These are phyloP conservation scores for Criorhina ranunculi DNA, from an alignment of 2,888 invertebrate genomes.

Conservation along the genomic window DNA sequence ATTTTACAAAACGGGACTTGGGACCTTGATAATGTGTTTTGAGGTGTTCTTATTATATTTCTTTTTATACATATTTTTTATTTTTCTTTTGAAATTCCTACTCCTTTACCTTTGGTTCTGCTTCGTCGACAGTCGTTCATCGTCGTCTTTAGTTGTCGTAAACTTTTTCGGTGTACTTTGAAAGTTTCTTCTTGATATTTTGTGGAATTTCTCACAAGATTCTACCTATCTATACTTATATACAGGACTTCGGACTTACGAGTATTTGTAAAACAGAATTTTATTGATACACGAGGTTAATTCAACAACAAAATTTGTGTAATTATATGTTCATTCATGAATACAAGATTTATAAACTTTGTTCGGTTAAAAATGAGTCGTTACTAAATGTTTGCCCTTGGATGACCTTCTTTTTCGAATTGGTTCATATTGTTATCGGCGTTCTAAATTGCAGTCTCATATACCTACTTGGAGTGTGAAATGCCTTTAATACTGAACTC, in stretches of 20 bases:
- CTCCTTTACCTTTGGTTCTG: constrained; percentile 32
- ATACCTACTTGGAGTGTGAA: too few relatives aligned
- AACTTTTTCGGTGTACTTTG: constrained; percentile 39
- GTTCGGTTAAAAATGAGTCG: too few relatives aligned
- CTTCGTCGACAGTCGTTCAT: background rate
- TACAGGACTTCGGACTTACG: too few relatives aligned
- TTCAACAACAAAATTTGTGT: background rate
- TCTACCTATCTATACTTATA: background rate
- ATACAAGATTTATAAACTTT: constrained; percentile 17
- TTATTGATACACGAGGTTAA: background rate
- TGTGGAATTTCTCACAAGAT: constrained; percentile 46
- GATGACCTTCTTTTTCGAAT: too few relatives aligned
- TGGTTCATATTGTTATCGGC: too few relatives aligned
- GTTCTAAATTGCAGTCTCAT: too few relatives aligned
- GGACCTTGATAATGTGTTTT: constrained; percentile 74
- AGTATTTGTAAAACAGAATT: background rate
- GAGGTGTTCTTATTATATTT: constrained; percentile 63
- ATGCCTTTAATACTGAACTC: too few relatives aligned
- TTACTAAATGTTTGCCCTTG: too few relatives aligned
- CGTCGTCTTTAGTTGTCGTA: constrained; percentile 12
- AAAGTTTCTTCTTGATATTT: constrained; percentile 24
- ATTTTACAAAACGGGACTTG: constrained; percentile 77
- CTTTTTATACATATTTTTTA: constrained; percentile 33
- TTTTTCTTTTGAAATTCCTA: constrained; percentile 45
- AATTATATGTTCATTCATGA: constrained; percentile 6